A percentile compares a stretch with the other conserved stretches of the same genome.
Evolutionary conservation across 2,113 vertebrate species (phyloP).

Genomic region (Cairina moschata): DNA sequence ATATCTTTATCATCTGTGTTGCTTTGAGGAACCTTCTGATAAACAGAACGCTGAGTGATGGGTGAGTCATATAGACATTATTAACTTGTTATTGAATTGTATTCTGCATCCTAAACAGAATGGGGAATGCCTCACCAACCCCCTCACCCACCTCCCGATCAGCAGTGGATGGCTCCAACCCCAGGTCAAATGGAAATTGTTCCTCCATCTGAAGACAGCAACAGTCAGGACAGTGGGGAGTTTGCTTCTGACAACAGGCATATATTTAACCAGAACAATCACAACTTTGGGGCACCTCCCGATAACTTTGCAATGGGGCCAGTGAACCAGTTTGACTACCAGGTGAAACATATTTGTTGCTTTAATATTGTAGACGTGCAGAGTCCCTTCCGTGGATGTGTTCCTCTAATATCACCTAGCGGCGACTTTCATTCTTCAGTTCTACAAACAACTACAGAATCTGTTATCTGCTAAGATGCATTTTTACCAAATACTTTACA

Average conservation of each 20-base stretch:
- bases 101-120: conserved; percentile 84
- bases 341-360: conserved; percentile 91
- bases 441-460: conserved; percentile 65
- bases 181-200: conserved; percentile 95
- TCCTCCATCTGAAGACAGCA: conserved; percentile 96
- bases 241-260: conserved; percentile 93
- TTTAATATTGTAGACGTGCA: conserved; percentile 77
- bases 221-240: conserved; percentile 98
- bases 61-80: not conserved
- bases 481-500: conserved; percentile 46
- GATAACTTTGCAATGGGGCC: conserved; percentile 97
- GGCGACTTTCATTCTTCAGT: conserved; percentile 71
- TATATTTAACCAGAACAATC: conserved; percentile 97
- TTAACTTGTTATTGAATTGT: conserved; percentile 70
- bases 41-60: not conserved
- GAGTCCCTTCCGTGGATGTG: conserved; percentile 75
- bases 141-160: conserved; percentile 91
- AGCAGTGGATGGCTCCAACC: conserved; percentile 93
- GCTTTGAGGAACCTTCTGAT: not conserved
- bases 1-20: not conserved
- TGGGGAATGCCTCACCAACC: conserved; percentile 96
- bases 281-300: conserved; percentile 95
- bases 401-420: conserved; percentile 75
- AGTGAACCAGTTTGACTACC: conserved; percentile 99
- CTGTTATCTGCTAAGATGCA: conserved; percentile 62